Percentiles rank a stretch among this genome's conserved stretches.
phyloP scores from a whole-genome alignment of 2,113 vertebrate genomes.

The Hippotragus niger region DNA sequence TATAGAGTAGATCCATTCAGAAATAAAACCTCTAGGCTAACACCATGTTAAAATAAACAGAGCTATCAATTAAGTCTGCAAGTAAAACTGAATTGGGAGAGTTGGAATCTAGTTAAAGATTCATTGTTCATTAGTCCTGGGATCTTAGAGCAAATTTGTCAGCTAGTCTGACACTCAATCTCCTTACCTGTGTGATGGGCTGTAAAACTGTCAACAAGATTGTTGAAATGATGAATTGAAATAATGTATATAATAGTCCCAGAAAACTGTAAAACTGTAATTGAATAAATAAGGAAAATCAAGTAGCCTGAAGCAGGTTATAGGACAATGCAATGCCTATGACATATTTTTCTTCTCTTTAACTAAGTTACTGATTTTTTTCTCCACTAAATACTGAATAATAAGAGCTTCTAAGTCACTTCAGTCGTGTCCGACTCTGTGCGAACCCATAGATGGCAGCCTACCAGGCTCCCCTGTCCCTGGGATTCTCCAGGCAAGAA shows the following conservation, averaged over 20 bases:
- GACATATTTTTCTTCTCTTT: neutral
- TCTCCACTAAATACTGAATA: neutral
- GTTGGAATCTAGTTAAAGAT: conserved; percentile 1
- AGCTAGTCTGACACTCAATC: neutral
- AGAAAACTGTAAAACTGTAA: neutral
- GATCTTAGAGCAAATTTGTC: neutral
- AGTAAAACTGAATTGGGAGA: neutral
- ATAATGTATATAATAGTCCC: neutral
- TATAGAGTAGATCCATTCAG: neutral
- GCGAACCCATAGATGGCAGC: no score
- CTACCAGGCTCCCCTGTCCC: fast-evolving
- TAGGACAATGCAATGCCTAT: neutral
- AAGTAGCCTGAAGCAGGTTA: conserved; percentile 8
- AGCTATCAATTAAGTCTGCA: neutral
- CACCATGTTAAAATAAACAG: neutral
- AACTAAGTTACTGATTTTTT: neutral
- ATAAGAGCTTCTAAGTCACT: neutral
- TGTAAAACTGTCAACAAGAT: neutral
- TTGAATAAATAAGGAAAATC: neutral
- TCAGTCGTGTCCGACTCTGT: no score
- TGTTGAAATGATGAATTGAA: neutral
- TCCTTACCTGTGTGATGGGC: neutral
- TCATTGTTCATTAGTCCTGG: neutral
- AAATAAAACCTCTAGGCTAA: neutral
- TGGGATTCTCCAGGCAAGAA: no score